Base-by-base conservation (phyloP, 2,113 vertebrate species). In the Archilochus colubris region DNA sequence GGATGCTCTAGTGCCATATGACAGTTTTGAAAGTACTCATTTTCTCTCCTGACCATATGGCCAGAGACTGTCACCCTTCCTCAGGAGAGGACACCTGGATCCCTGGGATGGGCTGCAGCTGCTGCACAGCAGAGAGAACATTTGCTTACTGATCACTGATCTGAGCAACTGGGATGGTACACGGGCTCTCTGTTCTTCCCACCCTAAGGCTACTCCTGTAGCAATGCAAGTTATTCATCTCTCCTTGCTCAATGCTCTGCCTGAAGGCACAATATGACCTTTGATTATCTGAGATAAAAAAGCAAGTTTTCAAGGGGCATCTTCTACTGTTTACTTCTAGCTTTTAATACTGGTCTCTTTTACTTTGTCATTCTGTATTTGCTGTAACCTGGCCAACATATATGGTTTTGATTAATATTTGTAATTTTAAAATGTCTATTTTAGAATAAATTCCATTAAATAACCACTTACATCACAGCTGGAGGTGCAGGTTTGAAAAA, bases 231-330 rank as follows among this genome's bases (percentile, higher is more conserved):
- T 83, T 82, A 86, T 88, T 88, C 57, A 44, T 43, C 66, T 68
- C 73, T 93, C 69, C 86, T 90, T 66, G 87, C 90, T 92, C 82
- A 91, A 86, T 91, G 94, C 79, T 86, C 50, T 57, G 68, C 94
- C 90, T 84, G 51, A 46, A 88, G 93, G 92, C 80, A 89, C 66
- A 82, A 54, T 51, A 57, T 33, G n/a, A 86, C 80, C 90, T 96
- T 94, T 95, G 93, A 92, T 97, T 94, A 88, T 68, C 20, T 38
- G 31, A 61, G 31, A 82, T 31, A 36, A 59, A 88, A 88, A 36
- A 63, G 7, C 3, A 8, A 59, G 40, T 33, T 88, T 93, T 86
- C 86, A 88, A 86, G 83, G 80, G 73, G 82, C 86, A 90, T 69
- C 50, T 33, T 33, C 33, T 33, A 7, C 50, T 79, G 46, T 88